phyloP scores from a whole-genome alignment of 1,140 invertebrate genomes.

The Drosophila sulfurigaster region DNA sequence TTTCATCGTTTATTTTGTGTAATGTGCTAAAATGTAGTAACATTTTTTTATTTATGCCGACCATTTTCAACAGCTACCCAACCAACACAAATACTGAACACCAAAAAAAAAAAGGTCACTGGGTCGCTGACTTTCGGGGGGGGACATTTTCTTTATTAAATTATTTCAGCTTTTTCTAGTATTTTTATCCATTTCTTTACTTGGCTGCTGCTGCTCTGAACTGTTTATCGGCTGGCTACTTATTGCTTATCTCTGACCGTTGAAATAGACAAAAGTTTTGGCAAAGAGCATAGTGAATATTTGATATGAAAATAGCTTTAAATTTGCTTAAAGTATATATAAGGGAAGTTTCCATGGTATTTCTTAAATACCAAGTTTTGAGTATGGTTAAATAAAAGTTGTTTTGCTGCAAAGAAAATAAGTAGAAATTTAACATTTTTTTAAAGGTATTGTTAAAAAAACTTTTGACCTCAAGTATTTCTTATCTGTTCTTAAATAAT shows the following conservation, averaged over 20 bases:
- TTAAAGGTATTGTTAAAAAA: no score
- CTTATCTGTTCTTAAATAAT: no score
- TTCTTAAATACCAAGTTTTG: neutral
- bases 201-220: neutral
- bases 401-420: no score
- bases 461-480: no score
- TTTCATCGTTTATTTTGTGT: constrained; percentile 51
- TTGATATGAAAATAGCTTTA: neutral
- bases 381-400: no score
- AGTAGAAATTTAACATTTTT: no score
- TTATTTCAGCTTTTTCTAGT: constrained; percentile 58
- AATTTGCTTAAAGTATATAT: neutral
- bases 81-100: constrained; percentile 3
- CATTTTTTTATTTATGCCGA: constrained; percentile 76
- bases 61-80: constrained; percentile 40
- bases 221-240: constrained; percentile 45
- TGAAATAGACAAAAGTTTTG: constrained; percentile 39
- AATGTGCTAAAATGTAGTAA: constrained; percentile 74
- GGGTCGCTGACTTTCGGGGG: constrained; percentile 47
- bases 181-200: constrained; percentile 10
- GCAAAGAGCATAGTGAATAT: constrained; percentile 6
- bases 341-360: no score
- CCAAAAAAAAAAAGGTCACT: constrained; percentile 70
- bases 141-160: constrained; percentile 68
- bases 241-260: constrained; percentile 63